Percentiles rank a stretch among this genome's conserved stretches.
phyloP scores from a whole-genome alignment of 2,888 invertebrate genomes.

The Tillus elongatus region DNA sequence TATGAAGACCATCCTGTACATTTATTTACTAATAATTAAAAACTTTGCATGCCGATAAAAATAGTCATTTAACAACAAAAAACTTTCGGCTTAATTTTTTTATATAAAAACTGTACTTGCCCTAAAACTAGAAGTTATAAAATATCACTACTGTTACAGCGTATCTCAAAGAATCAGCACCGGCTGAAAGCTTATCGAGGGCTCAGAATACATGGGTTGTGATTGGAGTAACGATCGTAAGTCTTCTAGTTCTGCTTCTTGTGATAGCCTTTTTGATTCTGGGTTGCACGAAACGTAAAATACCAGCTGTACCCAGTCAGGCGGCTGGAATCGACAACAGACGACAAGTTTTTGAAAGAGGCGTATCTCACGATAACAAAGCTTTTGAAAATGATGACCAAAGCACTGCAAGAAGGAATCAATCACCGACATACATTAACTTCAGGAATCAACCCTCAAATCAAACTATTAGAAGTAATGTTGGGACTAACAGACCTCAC shows the following conservation, averaged over 20 bases:
- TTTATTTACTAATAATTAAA: too few species aligned
- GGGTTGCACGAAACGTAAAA: slow-evolving; percentile 44
- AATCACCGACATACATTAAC: slow-evolving; percentile 39
- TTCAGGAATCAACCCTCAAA: slow-evolving; percentile 31
- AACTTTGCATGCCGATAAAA: too few species aligned
- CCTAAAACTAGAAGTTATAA: too few species aligned
- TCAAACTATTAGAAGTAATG: slow-evolving; percentile 26
- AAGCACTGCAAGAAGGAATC: slow-evolving; percentile 38
- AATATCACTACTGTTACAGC: slow-evolving; percentile 43
- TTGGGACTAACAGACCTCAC: slow-evolving; percentile 26
- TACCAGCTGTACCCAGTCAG: slow-evolving; percentile 30
- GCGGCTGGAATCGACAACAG: slow-evolving; percentile 31
- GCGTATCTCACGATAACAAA: slow-evolving; percentile 32
- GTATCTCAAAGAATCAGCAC: slow-evolving; percentile 56
- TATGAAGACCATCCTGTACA: too few species aligned
- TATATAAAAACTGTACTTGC: too few species aligned
- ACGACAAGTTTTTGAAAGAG: slow-evolving; percentile 35
- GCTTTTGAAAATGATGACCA: slow-evolving; percentile 39
- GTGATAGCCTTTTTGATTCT: slow-evolving; percentile 46
- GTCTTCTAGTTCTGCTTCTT: slow-evolving; percentile 50
- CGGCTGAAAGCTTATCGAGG: slow-evolving; percentile 48
- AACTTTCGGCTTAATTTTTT: too few species aligned
- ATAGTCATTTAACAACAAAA: too few species aligned
- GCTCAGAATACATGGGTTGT: slow-evolving; percentile 54
- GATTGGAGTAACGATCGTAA: slow-evolving; percentile 53